Evolutionary conservation across 2,797 vertebrate species (phyloP).

Genomic region (Notoglanidium macrostoma): DNA sequence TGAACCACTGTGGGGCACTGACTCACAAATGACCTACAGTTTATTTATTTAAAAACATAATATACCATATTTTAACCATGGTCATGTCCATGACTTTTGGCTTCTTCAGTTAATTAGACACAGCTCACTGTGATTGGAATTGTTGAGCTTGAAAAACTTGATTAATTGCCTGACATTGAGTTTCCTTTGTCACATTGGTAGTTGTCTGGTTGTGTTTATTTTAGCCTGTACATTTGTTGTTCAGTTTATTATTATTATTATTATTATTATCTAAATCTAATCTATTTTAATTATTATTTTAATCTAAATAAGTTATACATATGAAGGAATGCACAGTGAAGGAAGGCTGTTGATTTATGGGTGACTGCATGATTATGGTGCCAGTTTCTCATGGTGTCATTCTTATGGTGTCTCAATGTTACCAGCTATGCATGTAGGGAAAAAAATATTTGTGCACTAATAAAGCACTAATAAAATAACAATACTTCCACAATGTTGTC

Average conservation of each 20-base stretch:
- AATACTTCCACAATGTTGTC: background rate
- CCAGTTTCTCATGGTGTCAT: background rate
- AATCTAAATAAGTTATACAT: background rate
- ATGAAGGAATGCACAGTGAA: background rate
- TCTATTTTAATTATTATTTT: background rate
- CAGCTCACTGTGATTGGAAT: background rate
- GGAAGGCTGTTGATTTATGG: background rate
- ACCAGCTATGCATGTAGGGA: background rate
- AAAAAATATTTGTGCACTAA: too few relatives aligned
- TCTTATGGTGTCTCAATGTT: background rate
- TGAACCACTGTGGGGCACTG: constrained; percentile 7
- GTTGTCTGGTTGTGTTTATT: background rate
- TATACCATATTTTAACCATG: background rate
- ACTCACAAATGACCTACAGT: background rate
- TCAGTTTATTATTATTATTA: background rate
- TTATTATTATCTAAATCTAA: background rate
- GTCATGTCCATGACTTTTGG: background rate
- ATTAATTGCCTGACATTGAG: background rate
- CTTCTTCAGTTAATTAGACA: background rate
- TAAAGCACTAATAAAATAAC: background rate
- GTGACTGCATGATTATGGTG: background rate
- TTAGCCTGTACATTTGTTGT: background rate
- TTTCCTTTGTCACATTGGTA: background rate
- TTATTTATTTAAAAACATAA: background rate
- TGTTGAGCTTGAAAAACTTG: background rate